Conservation (phyloP, 1,140 invertebrate species). For the Leptestheria dahalacensis region DNA sequence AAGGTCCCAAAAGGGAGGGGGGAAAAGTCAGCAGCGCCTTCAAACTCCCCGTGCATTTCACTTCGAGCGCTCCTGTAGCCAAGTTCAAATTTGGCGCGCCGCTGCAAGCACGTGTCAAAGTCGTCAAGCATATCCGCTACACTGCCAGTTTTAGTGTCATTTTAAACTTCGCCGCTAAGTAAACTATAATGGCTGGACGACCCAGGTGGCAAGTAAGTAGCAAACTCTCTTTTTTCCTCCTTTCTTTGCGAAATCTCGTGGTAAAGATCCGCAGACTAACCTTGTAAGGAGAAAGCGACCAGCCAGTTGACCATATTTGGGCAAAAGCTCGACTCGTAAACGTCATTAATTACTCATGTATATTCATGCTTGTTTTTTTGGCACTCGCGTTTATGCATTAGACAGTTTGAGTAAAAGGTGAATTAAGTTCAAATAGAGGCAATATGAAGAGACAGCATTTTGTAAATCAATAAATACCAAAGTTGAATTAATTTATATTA, state of each 20-base stretch:
- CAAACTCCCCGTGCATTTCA: background rate
- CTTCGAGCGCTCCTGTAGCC: background rate
- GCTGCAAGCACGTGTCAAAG: background rate
- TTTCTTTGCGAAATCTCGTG: background rate
- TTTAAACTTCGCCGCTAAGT: background rate
- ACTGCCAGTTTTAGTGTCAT: too few species aligned
- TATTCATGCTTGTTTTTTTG: too few species aligned
- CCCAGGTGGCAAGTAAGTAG: constrained; percentile 13
- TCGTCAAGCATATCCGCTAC: too few species aligned
- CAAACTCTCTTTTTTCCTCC: background rate
- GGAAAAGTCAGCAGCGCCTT: background rate
- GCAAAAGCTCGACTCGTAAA: background rate
- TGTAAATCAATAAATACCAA: too few species aligned
- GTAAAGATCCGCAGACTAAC: background rate
- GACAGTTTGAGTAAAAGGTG: too few species aligned
- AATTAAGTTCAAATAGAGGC: too few species aligned
- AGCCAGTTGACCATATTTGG: background rate
- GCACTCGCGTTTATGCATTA: too few species aligned
- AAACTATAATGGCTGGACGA: constrained; percentile 14
- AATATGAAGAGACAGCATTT: too few species aligned
- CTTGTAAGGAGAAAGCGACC: background rate
- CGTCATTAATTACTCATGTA: background rate
- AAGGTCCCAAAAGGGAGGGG: too few species aligned
- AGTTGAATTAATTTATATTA: too few species aligned
- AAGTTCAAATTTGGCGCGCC: background rate